Base-by-base conservation (phyloP, 2,888 invertebrate species). In the Norana najaformis region DNA sequence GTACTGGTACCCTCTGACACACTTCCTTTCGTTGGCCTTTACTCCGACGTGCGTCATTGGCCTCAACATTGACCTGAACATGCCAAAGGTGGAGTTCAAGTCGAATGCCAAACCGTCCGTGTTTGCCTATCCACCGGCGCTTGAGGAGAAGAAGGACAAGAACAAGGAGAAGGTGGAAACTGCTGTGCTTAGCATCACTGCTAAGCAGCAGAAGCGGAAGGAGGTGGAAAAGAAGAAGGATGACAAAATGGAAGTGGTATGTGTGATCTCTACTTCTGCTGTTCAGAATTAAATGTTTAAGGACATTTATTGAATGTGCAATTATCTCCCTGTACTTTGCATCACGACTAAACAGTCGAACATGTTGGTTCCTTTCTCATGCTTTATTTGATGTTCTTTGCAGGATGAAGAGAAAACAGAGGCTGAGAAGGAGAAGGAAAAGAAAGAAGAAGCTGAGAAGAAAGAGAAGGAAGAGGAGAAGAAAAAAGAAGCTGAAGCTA, bases 1-100 rank as follows among this genome's bases (percentile, higher is more conserved):
- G 99, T 99, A 99, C 95, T 99, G 99, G 99, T 99, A 98, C 96
- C 99, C 99, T 0, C 96, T 99, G 92, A 97, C 98, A 0, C 98
- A 99, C 95, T 99, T 99, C 93, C 96, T 99, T 90, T 98, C 98
- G 0, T 95, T 99, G 91, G 98, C 99, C 13, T 99, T 99, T 94
- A 97, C 98, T 1, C 99, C 99, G 2, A 99, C 99, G 3, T 98
- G 98, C 93, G 95, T 99, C 69, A 98, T 99, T 94, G 98, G 97
- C 1, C 96, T 99, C 35, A 99, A 99, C 95, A 96, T 97, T 0
- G 97, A 98, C 93, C 96, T 99, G 23, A 96, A 97, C 95, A 96
- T 96, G 94, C 91, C 91, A 8, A 89, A 89, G 90, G 90, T 91
- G 94, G 98, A 98, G 93, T 96, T 98, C 91, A 97, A 97, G 93